Base-by-base conservation (phyloP, 1,140 invertebrate genomes). In the Diorhabda elongata region DNA sequence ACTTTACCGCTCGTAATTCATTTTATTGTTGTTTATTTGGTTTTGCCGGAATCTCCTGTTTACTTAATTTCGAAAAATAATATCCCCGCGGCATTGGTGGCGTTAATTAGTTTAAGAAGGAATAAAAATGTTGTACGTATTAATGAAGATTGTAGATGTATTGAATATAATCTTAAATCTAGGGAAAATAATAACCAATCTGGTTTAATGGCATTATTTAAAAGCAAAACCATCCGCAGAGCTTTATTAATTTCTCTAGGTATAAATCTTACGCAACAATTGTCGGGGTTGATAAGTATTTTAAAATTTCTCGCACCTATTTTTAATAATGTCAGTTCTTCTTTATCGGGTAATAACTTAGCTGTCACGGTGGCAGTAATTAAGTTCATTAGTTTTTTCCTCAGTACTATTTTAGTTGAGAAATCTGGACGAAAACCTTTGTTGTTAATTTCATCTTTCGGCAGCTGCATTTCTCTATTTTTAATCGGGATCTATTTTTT, bases 281-380 rank as follows among this genome's bases (percentile, higher is more conserved):
- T 93, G n/a, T 90, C 88, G 2, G 93, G 93, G 26, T 92, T 92
- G 74, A 11, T 41, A 41, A 44, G 44, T 11, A 64, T 64, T 56
- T 45, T 64, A 47, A n/a, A 43, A 2, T 64, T 64, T 64, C 9
- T 64, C 3, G 63, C 42, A 3, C 63, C 63, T 3, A 7, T 64
- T 26, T 64, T 64, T 44, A 64, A 44, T 5, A 47, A 64, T 5
- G 63, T 44, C 11, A 44, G 26, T 26, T 52, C 63, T 11, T 8
- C 43, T 1, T 64, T 64, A 5, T 7, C 45, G 9, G 63, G 63
- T 5, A 94, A 94, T 79, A 90, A 91, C 3, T 89, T 96, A 2
- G 89, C 93, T 1, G 94, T 95, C 61, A 88, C 95, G 42, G 86
- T 96, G 67, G 94, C 92, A 9, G 75, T 84, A n/a, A 89, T 94